Percentiles rank a stretch among this genome's conserved stretches.
Conservation (phyloP, 1,140 invertebrate genomes). For the Myzus persicae region DNA sequence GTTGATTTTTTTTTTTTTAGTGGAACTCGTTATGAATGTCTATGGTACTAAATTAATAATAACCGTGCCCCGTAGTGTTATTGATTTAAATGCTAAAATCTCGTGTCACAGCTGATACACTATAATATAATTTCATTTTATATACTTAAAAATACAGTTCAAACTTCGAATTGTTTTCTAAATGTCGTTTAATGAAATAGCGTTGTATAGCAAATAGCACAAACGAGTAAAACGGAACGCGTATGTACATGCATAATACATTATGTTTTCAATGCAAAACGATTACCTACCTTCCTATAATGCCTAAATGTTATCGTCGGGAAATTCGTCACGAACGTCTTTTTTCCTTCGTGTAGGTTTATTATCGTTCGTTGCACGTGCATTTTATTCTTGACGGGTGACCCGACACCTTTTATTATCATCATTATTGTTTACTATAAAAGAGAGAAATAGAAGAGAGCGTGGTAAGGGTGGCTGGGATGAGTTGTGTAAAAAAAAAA, state of each 20-base stretch:
- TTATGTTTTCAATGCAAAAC: not conserved
- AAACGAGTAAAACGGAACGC: not conserved
- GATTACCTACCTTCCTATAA: not conserved
- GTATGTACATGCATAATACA: not conserved
- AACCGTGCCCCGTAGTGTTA: not conserved
- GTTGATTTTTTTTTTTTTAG: not conserved
- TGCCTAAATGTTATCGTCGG: not conserved
- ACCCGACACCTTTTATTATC: conserved; percentile 50
- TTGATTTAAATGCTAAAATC: not conserved
- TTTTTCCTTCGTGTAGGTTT: not conserved
- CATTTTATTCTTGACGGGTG: conserved; percentile 45
- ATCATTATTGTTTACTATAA: conserved; percentile 30
- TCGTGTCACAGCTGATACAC: not conserved
- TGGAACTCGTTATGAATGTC: not conserved
- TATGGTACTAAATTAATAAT: not conserved
- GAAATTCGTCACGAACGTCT: not conserved
- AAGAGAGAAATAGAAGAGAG: not conserved
- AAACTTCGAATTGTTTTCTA: not conserved
- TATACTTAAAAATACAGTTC: not conserved
- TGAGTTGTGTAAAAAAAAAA: conserved; percentile 35
- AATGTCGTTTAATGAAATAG: no score
- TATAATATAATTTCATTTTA: not conserved
- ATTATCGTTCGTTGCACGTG: conserved; percentile 31
- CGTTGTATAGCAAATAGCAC: not conserved
- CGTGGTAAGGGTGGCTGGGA: not conserved